Evolutionary conservation across 1,140 invertebrate species (phyloP).

Genomic region (Plectrocnemia conspersa): DNA sequence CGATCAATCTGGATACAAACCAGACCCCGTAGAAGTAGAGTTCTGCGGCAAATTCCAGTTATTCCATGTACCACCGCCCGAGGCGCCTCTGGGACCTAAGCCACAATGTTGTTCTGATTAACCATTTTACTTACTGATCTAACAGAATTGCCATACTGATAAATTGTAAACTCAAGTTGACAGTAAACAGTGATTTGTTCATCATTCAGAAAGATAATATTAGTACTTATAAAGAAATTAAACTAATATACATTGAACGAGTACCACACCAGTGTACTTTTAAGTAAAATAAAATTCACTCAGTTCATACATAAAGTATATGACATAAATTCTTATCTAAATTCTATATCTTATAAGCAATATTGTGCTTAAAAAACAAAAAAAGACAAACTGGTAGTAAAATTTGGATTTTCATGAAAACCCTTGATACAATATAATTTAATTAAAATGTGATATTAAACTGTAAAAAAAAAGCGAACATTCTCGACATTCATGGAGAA

Average conservation of each 20-base stretch:
- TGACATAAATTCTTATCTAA: too few relatives aligned
- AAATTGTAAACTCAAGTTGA: not conserved
- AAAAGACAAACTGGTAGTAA: too few relatives aligned
- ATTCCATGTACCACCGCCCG: slow-evolving; percentile 49
- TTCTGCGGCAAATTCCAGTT: slow-evolving; percentile 52
- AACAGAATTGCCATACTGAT: slow-evolving; percentile 4
- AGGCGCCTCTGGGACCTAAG: slow-evolving; percentile 46
- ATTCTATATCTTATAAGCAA: too few relatives aligned
- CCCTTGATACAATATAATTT: too few relatives aligned
- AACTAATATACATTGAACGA: not conserved
- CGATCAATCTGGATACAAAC: slow-evolving; percentile 37
- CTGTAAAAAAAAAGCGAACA: too few relatives aligned
- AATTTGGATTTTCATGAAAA: too few relatives aligned
- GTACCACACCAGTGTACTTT: too few relatives aligned
- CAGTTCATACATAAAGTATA: too few relatives aligned
- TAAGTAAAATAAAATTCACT: too few relatives aligned
- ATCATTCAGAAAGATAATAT: not conserved
- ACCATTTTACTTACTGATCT: slow-evolving; percentile 1
- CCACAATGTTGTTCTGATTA: slow-evolving; percentile 21
- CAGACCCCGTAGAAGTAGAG: slow-evolving; percentile 49
- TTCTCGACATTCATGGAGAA: too few relatives aligned
- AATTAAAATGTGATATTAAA: too few relatives aligned
- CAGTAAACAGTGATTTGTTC: not conserved
- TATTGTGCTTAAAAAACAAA: too few relatives aligned
- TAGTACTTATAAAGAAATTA: not conserved